phyloP scores from a whole-genome alignment of 92 coral and sea anemone species.

The Scolanthus callimorphus region DNA sequence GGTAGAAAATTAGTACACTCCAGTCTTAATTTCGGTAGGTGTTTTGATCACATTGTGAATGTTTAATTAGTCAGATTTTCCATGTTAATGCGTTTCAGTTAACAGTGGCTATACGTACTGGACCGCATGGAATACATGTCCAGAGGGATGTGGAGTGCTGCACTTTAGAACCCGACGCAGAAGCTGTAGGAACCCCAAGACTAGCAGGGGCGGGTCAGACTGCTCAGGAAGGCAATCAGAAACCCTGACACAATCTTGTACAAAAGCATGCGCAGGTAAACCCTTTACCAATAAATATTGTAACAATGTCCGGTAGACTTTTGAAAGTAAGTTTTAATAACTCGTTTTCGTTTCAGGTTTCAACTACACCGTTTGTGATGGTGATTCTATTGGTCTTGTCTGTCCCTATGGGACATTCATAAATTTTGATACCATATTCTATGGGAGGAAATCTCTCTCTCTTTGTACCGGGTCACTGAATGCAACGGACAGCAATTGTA shows the following conservation, averaged over 20 bases:
- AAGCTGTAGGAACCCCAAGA: constrained; percentile 26
- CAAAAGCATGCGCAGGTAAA: constrained; percentile 35
- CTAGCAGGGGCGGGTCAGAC: constrained; percentile 23
- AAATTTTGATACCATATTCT: constrained; percentile 31
- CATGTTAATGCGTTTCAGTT: constrained; percentile 3
- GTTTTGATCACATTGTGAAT: background rate
- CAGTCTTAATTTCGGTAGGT: too few species aligned
- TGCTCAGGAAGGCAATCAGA: constrained; percentile 33
- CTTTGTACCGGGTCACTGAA: constrained; percentile 1
- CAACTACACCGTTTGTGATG: constrained; percentile 34
- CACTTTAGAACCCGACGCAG: constrained; percentile 36
- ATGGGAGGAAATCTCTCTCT: constrained; percentile 24
- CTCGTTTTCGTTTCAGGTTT: constrained; percentile 9
- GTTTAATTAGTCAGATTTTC: too few species aligned
- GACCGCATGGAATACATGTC: constrained; percentile 65
- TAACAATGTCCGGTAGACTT: constrained; percentile 14
- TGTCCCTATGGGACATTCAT: constrained; percentile 49
- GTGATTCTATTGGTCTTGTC: constrained; percentile 10
- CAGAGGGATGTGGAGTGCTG: constrained; percentile 50
- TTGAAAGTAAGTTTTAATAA: background rate
- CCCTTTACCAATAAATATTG: background rate
- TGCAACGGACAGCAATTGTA: background rate
- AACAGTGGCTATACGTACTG: constrained; percentile 53
- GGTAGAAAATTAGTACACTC: too few species aligned
- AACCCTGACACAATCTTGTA: constrained; percentile 25